Conservation (phyloP, 23 tunicate species). For the Ascidia mentula region DNA sequence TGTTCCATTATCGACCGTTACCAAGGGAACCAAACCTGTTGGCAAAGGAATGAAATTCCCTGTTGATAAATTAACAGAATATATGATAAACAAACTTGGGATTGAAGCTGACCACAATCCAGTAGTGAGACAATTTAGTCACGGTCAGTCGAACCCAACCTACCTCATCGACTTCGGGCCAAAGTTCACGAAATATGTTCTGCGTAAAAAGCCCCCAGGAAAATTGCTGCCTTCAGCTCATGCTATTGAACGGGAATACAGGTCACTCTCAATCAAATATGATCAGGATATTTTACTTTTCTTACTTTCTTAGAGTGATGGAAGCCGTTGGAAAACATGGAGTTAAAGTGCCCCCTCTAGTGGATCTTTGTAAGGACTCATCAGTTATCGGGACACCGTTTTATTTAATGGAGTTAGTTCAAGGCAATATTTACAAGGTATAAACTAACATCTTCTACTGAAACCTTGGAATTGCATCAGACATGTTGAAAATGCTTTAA, state of each 20-base stretch:
- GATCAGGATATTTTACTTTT: too few relatives aligned
- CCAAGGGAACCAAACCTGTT: slow-evolving; percentile 67
- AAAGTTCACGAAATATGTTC: slow-evolving; percentile 48
- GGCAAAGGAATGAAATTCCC: slow-evolving; percentile 75
- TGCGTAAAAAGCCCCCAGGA: slow-evolving; percentile 94
- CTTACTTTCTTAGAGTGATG: slow-evolving; percentile 61
- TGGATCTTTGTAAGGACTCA: slow-evolving; percentile 64
- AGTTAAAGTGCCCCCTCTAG: slow-evolving; percentile 70
- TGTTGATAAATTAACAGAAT: slow-evolving; percentile 32
- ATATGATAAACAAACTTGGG: slow-evolving; percentile 34
- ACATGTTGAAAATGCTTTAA: too few relatives aligned
- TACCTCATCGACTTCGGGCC: slow-evolving; percentile 85
- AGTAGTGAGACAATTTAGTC: slow-evolving; percentile 75
- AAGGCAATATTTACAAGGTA: slow-evolving; percentile 78
- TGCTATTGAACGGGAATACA: slow-evolving; percentile 90
- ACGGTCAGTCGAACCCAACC: slow-evolving; percentile 99
- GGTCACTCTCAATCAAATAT: slow-evolving; percentile 11
- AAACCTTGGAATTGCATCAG: too few relatives aligned
- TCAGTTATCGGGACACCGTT: slow-evolving; percentile 83
- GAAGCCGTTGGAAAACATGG: slow-evolving; percentile 54
- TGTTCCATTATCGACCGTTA: slow-evolving; percentile 38
- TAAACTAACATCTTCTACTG: background rate
- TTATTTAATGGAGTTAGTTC: slow-evolving; percentile 75
- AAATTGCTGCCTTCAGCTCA: slow-evolving; percentile 91
- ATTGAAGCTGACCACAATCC: slow-evolving; percentile 23